phyloP scores from a whole-genome alignment of 2,797 vertebrate species.

The Enteromius thamalakanensis region DNA sequence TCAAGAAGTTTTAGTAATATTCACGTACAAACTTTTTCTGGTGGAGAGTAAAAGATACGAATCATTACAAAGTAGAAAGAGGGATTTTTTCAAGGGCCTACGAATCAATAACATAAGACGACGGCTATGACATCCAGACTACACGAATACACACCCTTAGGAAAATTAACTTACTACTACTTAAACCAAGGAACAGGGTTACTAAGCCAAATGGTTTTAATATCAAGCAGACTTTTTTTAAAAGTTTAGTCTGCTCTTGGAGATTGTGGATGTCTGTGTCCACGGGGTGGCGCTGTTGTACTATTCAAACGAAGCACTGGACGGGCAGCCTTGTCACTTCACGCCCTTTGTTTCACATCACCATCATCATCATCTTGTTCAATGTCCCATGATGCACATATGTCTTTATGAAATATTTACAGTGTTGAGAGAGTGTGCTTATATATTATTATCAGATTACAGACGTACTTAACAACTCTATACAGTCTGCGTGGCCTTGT shows the following conservation, averaged over 20 bases:
- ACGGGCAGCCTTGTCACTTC: neutral
- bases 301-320: neutral
- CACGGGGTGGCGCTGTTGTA: constrained; percentile 48
- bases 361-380: neutral
- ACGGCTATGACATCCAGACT: neutral
- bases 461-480: neutral
- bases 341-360: constrained; percentile 39
- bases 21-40: neutral
- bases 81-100: neutral
- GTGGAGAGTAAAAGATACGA: constrained; percentile 5
- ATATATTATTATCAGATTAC: constrained; percentile 7
- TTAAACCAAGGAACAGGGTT: neutral
- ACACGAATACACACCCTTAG: neutral
- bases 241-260: neutral
- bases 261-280: neutral
- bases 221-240: neutral
- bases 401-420: constrained; percentile 1
- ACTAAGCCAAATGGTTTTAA: neutral
- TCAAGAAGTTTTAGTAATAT: neutral
- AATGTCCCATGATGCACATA: constrained; percentile 22
- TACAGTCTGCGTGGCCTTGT: constrained; percentile 16
- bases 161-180: neutral
- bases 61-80: neutral
- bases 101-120: neutral
- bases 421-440: neutral